Evolutionary conservation across 2,888 invertebrate species (phyloP).

Genomic region (Lycocerus yunnanus): DNA sequence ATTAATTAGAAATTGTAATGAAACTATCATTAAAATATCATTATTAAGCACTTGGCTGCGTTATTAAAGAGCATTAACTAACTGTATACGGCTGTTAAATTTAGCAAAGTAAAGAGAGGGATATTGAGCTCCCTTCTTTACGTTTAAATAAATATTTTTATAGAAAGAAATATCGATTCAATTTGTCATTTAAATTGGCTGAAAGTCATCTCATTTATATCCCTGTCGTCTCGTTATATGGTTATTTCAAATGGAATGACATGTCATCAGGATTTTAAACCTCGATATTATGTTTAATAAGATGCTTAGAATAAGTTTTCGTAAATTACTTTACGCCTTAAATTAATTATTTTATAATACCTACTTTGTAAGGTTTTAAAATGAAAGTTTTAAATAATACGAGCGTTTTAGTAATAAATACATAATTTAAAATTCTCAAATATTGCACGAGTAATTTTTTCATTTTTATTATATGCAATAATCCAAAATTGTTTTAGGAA

Average conservation of each 20-base stretch:
- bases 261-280: constrained; percentile 52
- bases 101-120: constrained; percentile 32
- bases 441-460: not conserved
- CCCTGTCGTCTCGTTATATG: constrained; percentile 56
- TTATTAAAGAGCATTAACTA: constrained; percentile 1
- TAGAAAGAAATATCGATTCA: constrained; percentile 57
- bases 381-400: not conserved
- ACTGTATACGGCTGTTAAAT: constrained; percentile 39
- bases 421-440: not conserved
- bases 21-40: not conserved
- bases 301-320: constrained; percentile 49
- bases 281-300: constrained; percentile 50
- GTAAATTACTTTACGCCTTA: constrained; percentile 23
- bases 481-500: not conserved
- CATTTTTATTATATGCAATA: not conserved
- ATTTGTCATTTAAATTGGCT: constrained; percentile 58
- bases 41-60: not conserved
- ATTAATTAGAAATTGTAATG: not conserved
- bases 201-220: constrained; percentile 56
- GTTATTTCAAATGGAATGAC: constrained; percentile 51
- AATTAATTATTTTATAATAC: constrained; percentile 18
- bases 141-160: constrained; percentile 57
- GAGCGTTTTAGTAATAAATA: not conserved
- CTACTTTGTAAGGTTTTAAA: not conserved
- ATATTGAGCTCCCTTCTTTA: constrained; percentile 15